A percentile compares a stretch with the other conserved stretches of the same genome.
Evolutionary conservation across 2,888 invertebrate species (phyloP).

Genomic region (Plebejus anna): DNA sequence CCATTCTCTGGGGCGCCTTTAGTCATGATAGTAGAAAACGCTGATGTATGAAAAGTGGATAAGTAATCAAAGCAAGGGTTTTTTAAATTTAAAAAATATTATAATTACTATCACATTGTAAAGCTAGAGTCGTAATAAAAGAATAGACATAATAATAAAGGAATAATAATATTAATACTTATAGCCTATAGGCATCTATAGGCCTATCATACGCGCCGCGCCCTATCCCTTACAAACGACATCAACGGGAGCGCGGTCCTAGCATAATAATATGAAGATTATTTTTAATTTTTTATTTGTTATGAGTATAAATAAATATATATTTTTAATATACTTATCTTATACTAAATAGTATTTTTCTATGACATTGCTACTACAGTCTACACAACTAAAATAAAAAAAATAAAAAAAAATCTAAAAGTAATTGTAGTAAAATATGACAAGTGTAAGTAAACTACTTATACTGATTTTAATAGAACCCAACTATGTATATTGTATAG

Average conservation of each 20-base stretch:
- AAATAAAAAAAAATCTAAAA: background rate
- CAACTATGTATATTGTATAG: background rate
- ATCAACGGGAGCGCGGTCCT: slow-evolving; percentile 50
- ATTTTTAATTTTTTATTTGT: background rate
- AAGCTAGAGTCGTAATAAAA: no score
- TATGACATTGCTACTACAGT: background rate
- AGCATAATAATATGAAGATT: background rate
- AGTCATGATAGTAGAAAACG: no score
- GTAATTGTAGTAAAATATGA: background rate
- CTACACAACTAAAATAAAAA: background rate
- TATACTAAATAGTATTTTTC: background rate
- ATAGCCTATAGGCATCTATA: background rate
- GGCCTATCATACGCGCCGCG: background rate
- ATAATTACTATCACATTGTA: no score
- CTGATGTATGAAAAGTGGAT: no score
- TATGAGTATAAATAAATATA: background rate
- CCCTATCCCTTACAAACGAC: slow-evolving; percentile 49
- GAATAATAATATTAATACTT: no score
- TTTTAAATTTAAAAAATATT: no score
- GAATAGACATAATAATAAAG: no score
- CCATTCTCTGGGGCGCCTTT: no score
- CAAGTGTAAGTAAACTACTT: background rate
- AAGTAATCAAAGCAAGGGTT: no score
- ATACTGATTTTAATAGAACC: background rate
- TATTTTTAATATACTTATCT: no score